phyloP scores from a whole-genome alignment of 2,113 vertebrate genomes.

The Oplegnathus fasciatus region DNA sequence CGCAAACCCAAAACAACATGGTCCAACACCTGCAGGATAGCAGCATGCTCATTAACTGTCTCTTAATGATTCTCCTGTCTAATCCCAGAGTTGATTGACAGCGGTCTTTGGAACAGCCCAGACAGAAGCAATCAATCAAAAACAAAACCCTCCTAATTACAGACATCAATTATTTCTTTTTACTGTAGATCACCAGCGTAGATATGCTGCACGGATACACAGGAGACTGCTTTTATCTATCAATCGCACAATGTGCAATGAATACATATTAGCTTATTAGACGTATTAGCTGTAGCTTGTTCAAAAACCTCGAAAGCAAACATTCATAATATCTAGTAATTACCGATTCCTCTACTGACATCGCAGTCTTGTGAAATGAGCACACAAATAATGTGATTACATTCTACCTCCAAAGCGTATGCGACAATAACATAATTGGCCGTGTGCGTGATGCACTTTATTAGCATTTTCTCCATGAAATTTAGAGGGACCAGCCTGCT shows the following conservation, averaged over 20 bases:
- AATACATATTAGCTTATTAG: constrained; percentile 32
- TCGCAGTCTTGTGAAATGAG: not conserved
- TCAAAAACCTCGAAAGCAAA: constrained; percentile 13
- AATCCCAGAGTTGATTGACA: constrained; percentile 51
- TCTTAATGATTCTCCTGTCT: constrained; percentile 5
- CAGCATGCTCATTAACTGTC: not conserved
- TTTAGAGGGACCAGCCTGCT: not conserved
- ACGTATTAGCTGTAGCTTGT: not conserved
- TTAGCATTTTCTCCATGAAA: not conserved
- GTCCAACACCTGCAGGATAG: not conserved
- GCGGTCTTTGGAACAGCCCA: constrained; percentile 3
- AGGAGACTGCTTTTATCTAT: constrained; percentile 23
- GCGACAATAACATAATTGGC: not conserved
- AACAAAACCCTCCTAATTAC: constrained; percentile 30
- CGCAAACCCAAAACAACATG: not conserved
- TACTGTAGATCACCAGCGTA: constrained; percentile 13
- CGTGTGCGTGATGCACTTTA: not conserved
- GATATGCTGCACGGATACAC: constrained; percentile 20
- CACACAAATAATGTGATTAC: constrained; percentile 9
- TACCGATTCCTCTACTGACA: constrained; percentile 4
- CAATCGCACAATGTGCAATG: constrained; percentile 16
- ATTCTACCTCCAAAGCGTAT: not conserved
- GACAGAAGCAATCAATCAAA: constrained; percentile 39
- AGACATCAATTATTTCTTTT: constrained; percentile 28
- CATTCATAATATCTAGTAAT: constrained; percentile 23